phyloP scores from a whole-genome alignment of 2,797 vertebrate species.

The Morelia viridis region DNA sequence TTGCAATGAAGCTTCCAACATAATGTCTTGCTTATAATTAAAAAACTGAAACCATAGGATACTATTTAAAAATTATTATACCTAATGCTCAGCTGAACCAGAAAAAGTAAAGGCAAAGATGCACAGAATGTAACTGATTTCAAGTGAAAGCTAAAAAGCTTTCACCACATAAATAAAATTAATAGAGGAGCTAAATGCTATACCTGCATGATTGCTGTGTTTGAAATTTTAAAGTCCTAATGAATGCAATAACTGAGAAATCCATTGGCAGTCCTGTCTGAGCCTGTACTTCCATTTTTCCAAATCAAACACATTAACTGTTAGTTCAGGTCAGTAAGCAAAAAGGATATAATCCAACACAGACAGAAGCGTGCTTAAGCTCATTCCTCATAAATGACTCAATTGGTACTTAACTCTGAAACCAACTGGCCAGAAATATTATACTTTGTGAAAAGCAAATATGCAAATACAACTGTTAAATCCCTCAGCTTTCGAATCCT shows the following conservation, averaged over 20 bases:
- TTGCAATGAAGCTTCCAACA: conserved; percentile 10
- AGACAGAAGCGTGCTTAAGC: not conserved
- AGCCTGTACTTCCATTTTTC: not conserved
- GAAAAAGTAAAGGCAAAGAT: not conserved
- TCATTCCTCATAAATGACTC: not conserved
- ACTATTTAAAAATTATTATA: conserved; percentile 48
- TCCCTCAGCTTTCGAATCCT: not conserved
- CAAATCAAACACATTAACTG: not conserved
- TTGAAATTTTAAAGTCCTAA: conserved; percentile 33
- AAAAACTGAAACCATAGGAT: not conserved
- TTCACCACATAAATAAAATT: not conserved
- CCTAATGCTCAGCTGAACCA: conserved; percentile 26
- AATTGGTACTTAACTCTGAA: not conserved
- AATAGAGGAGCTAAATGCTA: conserved; percentile 25
- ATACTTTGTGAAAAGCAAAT: not conserved
- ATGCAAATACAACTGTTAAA: not conserved
- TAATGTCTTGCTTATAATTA: conserved; percentile 36
- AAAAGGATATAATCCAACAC: not conserved
- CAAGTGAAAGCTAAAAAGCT: conserved; percentile 29
- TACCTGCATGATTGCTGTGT: conserved; percentile 2
- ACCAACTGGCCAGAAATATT: not conserved
- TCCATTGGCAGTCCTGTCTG: not conserved
- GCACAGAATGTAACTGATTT: not conserved
- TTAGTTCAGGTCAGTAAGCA: not conserved
- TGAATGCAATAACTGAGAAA: conserved; percentile 21